Evolutionary conservation across 35 echinoderm and acorn worm species (phyloP).

Genomic region (Diadema setosum): DNA sequence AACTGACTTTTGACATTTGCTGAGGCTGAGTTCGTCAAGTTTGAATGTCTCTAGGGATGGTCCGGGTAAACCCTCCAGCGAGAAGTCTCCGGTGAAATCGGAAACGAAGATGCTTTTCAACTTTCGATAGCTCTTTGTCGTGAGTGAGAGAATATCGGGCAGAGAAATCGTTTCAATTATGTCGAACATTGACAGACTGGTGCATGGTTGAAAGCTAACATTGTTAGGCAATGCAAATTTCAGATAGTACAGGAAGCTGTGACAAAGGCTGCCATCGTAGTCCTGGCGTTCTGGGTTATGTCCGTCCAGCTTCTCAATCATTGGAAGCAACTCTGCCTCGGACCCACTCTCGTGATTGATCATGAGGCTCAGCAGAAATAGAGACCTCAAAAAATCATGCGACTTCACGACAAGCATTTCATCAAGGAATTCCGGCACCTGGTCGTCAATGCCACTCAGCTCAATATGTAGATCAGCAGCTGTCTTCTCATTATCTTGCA

Average conservation of each 20-base stretch:
- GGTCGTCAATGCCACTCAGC: not conserved
- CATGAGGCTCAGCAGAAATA: not conserved
- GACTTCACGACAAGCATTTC: not conserved
- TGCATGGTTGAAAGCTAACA: not conserved
- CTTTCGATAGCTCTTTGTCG: not conserved
- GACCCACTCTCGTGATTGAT: not conserved
- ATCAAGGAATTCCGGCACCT: not conserved
- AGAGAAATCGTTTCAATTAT: not conserved
- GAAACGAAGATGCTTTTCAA: not conserved
- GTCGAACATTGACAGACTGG: not conserved
- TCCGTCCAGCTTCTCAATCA: not conserved
- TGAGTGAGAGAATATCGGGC: not conserved
- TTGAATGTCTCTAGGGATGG: not conserved
- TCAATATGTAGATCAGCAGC: not conserved
- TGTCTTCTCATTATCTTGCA: not conserved
- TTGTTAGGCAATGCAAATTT: not conserved
- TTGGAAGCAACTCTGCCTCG: not conserved
- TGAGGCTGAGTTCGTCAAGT: not conserved
- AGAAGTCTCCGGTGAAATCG: not conserved
- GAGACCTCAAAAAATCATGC: not conserved
- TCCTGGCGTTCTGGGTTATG: not conserved
- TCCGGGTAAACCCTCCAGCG: not conserved
- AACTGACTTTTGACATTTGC: not conserved
- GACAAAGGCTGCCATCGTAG: not conserved
- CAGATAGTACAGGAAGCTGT: not conserved